Evolutionary conservation across 2,888 invertebrate genomes (phyloP), one percentile per base, ranked within the genome.

Genomic region (Drosophila prostipennis): DNA sequence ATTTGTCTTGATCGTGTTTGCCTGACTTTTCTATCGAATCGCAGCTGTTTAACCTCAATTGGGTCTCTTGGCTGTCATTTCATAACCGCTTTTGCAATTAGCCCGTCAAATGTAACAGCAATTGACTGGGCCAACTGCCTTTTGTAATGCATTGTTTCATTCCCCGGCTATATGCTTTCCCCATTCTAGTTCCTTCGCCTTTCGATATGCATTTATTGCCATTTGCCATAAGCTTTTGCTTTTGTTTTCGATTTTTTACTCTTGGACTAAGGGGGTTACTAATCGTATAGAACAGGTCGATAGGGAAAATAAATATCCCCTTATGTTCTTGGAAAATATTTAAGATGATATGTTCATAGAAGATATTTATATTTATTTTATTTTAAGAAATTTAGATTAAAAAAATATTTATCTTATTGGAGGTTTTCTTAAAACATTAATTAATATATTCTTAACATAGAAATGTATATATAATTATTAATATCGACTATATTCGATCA

Each of bases 31-130:
- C 32, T 53, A 65, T 43, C 60, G 43, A 58, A 57, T 70, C 65
- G 57, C 87, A 70, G 73, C 76, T 78, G 80, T 55, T 83, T 79
- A 80, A 76, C 80, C 83, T 80, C 80, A 80, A 86, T 81, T 64
- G 63, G 59, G 53, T 69, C 46, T 43, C 54, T 32, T 60, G 60
- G 19, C 60, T 61, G 60, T 54, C 64, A 65, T 52, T 70, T 70
- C 55, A 61, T 57, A 61, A 69, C 48, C 53, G 39, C 58, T 53
- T 51, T 52, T 63, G 78, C 78, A 78, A 83, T 81, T 80, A 74
- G 61, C 73, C 67, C 46, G 80, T 71, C 77, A 74, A 80, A 65
- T 76, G 74, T 45, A 63, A 57, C 54, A 67, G 48, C 56, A 56
- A 61, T 68, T 58, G 79, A 65, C 65, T 60, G 42, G 42, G 54